Base-by-base conservation (phyloP, 2,888 invertebrate genomes). In the Lamproptera curius region DNA sequence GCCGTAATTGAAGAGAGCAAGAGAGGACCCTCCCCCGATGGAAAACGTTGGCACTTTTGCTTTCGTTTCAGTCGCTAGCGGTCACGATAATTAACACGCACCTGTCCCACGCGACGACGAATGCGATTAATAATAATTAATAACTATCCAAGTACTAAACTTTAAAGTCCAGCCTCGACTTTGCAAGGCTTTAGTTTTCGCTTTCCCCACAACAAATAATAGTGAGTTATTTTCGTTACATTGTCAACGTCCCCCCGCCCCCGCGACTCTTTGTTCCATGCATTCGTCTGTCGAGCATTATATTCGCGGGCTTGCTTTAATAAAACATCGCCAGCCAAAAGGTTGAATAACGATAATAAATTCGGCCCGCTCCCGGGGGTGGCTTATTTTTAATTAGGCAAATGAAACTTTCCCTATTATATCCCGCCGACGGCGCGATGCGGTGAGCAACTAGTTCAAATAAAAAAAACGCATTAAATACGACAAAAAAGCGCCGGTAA, bases 371-470 rank as follows among this genome's bases (percentile, higher is more conserved):
- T 70, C 73, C 70, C 73, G 53, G 55, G 73, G 73, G 74, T 70
- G 69, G 76, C 71, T 79, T 76, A 74, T 79, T 84, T 83, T 83
- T 84, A 84, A 84, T 84, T 83, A 85, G 76, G 76, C 67, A 79
- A 82, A 84, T 82, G 81, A 79, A 82, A 82, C 75, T 82, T 82
- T 83, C 76, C 73, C 76, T 75, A 77, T 81, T 82, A 78, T 76
- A 73, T 73, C 76, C 70, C 61, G 60, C 68, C 70, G 75, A 61
- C 66, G 66, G 70, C n/a, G n/a, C 63, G 60, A 58, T 58, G 51
- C 54, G 59, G 58, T 65, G 53, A 55, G 54, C 55, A 53, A 54
- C 44, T 51, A 50, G 51, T 65, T 67, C 61, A 73, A 73, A 75
- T 75, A 75, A 75, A 77, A 76, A 80, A n/a, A n/a, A n/a, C n/a